Evolutionary conservation across 1,140 invertebrate genomes (phyloP).

Genomic region (Bombus fervidus): DNA sequence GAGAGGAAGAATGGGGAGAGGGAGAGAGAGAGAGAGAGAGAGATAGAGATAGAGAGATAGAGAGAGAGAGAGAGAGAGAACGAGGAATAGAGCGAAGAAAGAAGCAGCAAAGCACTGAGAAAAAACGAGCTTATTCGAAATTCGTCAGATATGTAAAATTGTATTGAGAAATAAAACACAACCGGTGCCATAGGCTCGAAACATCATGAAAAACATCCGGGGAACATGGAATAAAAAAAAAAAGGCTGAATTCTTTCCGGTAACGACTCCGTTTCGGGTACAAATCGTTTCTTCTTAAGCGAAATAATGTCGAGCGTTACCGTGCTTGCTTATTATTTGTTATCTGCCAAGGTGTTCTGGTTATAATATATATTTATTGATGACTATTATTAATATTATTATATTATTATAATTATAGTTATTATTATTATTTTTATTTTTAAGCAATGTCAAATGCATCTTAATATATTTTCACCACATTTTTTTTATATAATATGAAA

Average conservation of each 20-base stretch:
- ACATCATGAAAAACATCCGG: constrained; percentile 41
- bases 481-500: constrained; percentile 82
- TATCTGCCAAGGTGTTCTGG: constrained; percentile 82
- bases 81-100: constrained; percentile 15
- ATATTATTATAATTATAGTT: constrained; percentile 72
- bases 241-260: constrained; percentile 59
- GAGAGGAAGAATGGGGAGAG: background rate
- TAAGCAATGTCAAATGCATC: constrained; percentile 82
- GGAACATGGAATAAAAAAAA: constrained; percentile 28
- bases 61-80: constrained; percentile 14
- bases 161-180: constrained; percentile 44
- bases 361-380: constrained; percentile 83
- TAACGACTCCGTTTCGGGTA: constrained; percentile 53
- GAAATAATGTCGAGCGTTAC: constrained; percentile 72
- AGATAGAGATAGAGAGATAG: background rate
- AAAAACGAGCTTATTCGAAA: constrained; percentile 55
- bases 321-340: constrained; percentile 82
- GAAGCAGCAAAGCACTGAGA: constrained; percentile 58
- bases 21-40: background rate
- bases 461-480: constrained; percentile 82
- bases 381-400: constrained; percentile 75
- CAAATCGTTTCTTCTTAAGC: constrained; percentile 53
- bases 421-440: constrained; percentile 78
- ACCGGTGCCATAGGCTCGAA: constrained; percentile 54
- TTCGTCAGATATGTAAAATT: constrained; percentile 53